Base-by-base conservation (phyloP, 2,888 invertebrate species). In the Osmoderma eremita region DNA sequence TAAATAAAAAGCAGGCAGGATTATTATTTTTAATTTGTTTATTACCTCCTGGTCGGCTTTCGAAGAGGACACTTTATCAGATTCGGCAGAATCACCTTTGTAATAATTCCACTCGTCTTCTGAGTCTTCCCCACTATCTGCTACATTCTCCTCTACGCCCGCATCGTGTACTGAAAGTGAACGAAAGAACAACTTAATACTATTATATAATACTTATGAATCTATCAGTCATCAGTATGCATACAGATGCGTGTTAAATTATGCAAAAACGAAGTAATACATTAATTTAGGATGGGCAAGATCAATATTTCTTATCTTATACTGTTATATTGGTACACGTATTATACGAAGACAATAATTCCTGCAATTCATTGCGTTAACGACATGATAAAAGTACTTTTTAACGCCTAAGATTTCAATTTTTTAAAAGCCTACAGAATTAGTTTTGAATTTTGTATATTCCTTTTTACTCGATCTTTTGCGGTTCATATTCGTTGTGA, bases 21-120 rank as follows among this genome's bases (percentile, higher is more conserved):
- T 24, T 4, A 30, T 30, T 30, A 1, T 30, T 30, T 30, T 1
- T 24, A 45, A 30, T 0, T 30, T 30, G 5, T n/a, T 0, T 15
- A 39, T 69, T 70, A 78, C 78, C 74, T 77, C 75, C 69, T 71
- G 74, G 71, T 78, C 78, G 71, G 85, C 85, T 83, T 77, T 85
- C 72, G 82, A 84, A 65, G 80, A 67, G 42, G 50, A 49, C 66
- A 75, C 67, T 79, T 85, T 85, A 75, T 87, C 87, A 78, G 87
- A 88, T 79, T 88, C 87, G 74, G 88, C 86, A 67, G 85, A 84
- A 77, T 89, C 90, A 75, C 88, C 88, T 79, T 88, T 88, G 81
- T 88, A 89, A 81, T 92, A 94, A 82, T 93, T 92, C 93, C 92
- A 93, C 90, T 93, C 94, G 88, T 93, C 93, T 83, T 93, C 93